A percentile compares a stretch with the other conserved stretches of the same genome.
Evolutionary conservation across 2,797 vertebrate genomes (phyloP).

Genomic region (Cottoperca gobio): DNA sequence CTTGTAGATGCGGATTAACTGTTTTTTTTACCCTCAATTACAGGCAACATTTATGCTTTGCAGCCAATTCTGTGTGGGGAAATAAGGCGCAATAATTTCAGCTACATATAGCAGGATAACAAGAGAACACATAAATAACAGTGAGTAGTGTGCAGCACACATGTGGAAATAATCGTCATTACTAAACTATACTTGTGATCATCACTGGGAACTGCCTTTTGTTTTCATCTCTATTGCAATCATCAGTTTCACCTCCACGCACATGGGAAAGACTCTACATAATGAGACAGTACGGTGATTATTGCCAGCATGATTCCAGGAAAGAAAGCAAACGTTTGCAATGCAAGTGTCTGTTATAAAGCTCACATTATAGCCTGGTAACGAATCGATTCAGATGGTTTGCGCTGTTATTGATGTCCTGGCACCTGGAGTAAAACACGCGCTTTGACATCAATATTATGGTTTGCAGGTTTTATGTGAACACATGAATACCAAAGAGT

Average conservation of each 20-base stretch:
- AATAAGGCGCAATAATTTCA: neutral
- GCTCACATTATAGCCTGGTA: neutral
- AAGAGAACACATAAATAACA: neutral
- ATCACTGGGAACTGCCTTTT: slow-evolving; percentile 3
- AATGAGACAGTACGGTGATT: neutral
- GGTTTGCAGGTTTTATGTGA: neutral
- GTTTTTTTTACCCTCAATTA: neutral
- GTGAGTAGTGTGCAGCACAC: neutral
- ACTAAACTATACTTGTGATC: neutral
- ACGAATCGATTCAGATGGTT: neutral
- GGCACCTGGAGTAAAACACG: neutral
- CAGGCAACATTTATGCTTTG: neutral
- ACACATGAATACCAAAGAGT: neutral
- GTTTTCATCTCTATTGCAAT: slow-evolving; percentile 26
- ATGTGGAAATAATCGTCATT: slow-evolving; percentile 3
- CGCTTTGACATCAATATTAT: neutral
- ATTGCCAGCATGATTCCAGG: neutral
- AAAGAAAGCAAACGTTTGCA: neutral
- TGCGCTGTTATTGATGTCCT: neutral
- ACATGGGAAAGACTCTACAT: neutral
- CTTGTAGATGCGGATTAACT: neutral
- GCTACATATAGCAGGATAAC: neutral
- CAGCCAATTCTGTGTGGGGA: neutral
- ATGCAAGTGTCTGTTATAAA: neutral
- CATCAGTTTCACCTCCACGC: neutral